Base-by-base conservation (phyloP, 2,888 invertebrate genomes). In the Leptinotarsa juncta region DNA sequence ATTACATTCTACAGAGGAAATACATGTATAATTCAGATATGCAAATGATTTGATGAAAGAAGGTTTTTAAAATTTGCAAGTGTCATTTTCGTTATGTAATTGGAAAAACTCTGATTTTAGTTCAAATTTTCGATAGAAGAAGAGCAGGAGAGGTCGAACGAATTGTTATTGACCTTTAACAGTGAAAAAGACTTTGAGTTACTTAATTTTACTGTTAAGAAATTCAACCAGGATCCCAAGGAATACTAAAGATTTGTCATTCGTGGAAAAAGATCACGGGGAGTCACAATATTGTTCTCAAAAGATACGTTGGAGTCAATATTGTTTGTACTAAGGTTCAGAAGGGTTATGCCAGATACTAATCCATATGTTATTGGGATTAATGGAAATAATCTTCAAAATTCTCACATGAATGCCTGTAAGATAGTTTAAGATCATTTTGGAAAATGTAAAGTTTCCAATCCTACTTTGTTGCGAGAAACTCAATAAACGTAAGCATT, bases 401-500 rank as follows among this genome's bases (percentile, higher is more conserved):
- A 48, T 48, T 62, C 57, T 18, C 72, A 83, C 71, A 67, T 83
- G 12, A 73, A 78, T 32, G 83, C 84, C 4, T 82, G 81, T 71
- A 60, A 70, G 18, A 69, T 83, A 62, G 67, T 83, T 55, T 62
- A 81, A 49, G 65, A 76, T 49, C 82, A 77, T 70, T 75, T 83
- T 23, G 20, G n/a, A 16, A 53, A 75, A 48, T 84, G 81, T 78
- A 81, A 80, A 3, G 80, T 82, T n/a, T 53, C 62, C 55, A 50
- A 78, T 26, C 83, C 81, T 18, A 7, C n/a, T 53, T 49, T 76
- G 5, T 73, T 84, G 23, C 77, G 80, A 53, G 79, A 80, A 53
- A 82, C 82, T 12, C 72, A 50, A 10, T 65, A n/a, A 82, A 4
- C 71, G 81, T 23, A 83, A 82, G 74, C 83, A 82, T 66, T 78